Percentiles rank a stretch among this genome's conserved stretches.
Evolutionary conservation across 2,113 vertebrate species (phyloP).

Genomic region (Pampusana beccarii): DNA sequence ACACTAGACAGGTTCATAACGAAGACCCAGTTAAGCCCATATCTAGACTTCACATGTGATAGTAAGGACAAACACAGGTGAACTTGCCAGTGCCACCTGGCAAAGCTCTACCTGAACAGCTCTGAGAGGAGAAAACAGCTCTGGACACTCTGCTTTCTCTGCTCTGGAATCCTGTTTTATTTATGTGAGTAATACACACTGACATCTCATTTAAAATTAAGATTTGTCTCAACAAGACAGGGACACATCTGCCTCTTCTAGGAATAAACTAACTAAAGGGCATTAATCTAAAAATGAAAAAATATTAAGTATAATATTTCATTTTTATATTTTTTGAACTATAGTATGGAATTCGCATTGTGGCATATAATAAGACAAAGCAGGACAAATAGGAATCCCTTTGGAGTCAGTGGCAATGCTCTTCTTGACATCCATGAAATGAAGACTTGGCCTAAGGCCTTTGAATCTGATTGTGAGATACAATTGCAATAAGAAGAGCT

Average conservation of each 20-base stretch:
- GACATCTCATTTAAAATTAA: conserved; percentile 33
- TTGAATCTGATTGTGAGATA: conserved; percentile 37
- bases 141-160: neutral
- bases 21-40: neutral
- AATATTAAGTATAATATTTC: conserved; percentile 31
- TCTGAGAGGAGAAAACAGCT: neutral
- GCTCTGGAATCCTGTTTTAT: neutral
- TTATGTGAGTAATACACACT: neutral
- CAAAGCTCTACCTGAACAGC: neutral
- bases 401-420: conserved; percentile 7
- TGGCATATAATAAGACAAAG: conserved; percentile 48
- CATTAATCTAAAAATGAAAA: conserved; percentile 39
- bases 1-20: neutral
- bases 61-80: neutral
- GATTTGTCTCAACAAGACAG: conserved; percentile 6
- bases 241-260: conserved; percentile 10
- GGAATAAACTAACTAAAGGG: neutral
- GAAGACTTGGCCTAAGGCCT: conserved; percentile 43
- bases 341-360: neutral
- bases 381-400: conserved; percentile 43
- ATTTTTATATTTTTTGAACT: conserved; percentile 40
- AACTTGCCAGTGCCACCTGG: neutral
- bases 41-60: neutral
- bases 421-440: conserved; percentile 32
- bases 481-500: conserved; percentile 2